Percentiles rank a stretch among this genome's conserved stretches.
Evolutionary conservation across 2,113 vertebrate species (phyloP).

Genomic region (Anoura caudifer): DNA sequence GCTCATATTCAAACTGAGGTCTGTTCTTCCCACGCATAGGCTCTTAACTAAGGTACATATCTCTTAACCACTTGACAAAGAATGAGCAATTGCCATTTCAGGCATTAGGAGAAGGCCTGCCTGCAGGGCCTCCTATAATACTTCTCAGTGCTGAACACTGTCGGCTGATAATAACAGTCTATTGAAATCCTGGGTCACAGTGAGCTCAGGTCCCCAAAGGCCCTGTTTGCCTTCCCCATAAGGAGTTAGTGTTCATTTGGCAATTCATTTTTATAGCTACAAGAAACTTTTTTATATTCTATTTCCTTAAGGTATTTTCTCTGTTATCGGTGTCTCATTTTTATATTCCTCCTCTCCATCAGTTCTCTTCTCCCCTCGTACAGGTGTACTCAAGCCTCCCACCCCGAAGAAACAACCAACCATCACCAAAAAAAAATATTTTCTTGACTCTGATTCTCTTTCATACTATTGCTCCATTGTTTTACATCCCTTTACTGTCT

Average conservation of each 20-base stretch:
- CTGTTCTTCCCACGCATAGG: not conserved
- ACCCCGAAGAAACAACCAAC: not conserved
- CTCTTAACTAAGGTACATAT: not conserved
- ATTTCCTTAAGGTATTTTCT: not conserved
- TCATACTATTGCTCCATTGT: not conserved
- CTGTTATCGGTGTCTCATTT: not conserved
- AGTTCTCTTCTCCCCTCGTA: not conserved
- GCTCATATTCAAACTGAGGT: not conserved
- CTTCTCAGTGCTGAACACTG: not conserved
- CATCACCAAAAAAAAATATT: not conserved
- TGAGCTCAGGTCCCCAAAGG: not conserved
- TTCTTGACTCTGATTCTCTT: not conserved
- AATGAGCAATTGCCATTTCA: not conserved
- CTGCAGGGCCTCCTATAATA: rapidly evolving
- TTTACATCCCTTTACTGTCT: not conserved
- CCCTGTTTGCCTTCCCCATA: not conserved
- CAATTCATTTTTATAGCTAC: not conserved
- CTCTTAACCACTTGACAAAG: not conserved
- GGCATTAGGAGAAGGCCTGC: not conserved
- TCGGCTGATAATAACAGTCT: not conserved
- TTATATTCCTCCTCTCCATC: not conserved
- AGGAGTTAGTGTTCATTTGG: not conserved
- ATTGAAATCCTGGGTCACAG: not conserved
- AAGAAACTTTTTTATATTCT: not conserved
- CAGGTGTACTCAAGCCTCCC: not conserved